These are phyloP conservation scores for Gymnoscopelus microlampas DNA, from an alignment of 2,797 vertebrate genomes.

Conservation along the genomic window DNA sequence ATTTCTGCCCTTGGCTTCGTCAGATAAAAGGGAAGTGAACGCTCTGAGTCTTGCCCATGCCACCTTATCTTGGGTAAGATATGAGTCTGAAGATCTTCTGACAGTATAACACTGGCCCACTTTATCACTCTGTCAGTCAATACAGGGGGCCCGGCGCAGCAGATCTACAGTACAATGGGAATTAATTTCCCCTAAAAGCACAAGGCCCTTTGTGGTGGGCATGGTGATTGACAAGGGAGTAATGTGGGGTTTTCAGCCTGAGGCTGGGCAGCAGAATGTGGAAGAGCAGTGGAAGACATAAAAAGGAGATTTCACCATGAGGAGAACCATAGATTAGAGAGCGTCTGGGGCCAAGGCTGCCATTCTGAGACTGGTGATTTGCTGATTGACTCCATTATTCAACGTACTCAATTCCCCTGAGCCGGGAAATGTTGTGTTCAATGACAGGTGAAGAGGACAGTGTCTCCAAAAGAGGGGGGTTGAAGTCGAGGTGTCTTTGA, in stretches of 20 bases:
- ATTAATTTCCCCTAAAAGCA: conserved; percentile 14
- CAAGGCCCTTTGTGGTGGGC: conserved; percentile 30
- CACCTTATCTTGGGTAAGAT: neutral
- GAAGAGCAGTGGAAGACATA: conserved; percentile 18
- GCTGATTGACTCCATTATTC: neutral
- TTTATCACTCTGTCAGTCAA: conserved; percentile 12
- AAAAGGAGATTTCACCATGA: conserved; percentile 2
- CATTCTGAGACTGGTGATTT: neutral
- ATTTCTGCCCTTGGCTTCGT: no score
- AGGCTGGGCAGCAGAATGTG: conserved; percentile 20
- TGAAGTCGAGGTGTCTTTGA: no score
- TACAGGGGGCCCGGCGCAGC: neutral
- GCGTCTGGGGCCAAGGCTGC: neutral
- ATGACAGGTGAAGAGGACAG: neutral
- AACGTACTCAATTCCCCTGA: neutral
- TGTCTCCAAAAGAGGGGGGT: no score
- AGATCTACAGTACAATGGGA: conserved; percentile 16
- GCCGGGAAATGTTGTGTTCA: neutral
- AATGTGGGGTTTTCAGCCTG: neutral
- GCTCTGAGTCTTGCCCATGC: neutral
- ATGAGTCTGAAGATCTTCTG: neutral
- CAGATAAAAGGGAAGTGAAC: no score
- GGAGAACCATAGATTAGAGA: neutral
- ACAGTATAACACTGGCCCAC: neutral
- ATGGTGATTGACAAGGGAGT: conserved; percentile 38